Conservation (phyloP, 2,113 vertebrate species). For the Pica pica region DNA sequence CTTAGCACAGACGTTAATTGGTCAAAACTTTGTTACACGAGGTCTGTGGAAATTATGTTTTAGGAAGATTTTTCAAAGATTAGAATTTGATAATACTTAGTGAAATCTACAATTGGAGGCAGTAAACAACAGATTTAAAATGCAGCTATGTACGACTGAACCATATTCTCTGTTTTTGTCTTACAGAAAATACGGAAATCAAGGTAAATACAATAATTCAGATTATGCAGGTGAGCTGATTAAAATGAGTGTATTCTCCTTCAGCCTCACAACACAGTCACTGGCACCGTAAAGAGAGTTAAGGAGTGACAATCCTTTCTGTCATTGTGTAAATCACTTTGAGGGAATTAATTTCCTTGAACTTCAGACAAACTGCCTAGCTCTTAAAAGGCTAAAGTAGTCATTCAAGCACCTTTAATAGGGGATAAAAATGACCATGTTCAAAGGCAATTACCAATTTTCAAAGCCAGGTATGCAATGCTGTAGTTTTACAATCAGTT, state of each 20-base stretch:
- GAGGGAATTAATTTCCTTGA: neutral
- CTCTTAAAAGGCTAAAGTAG: neutral
- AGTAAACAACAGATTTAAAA: neutral
- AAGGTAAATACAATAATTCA: neutral
- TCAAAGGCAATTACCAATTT: neutral
- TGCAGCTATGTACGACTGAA: neutral
- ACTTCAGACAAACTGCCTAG: neutral
- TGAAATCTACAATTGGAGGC: neutral
- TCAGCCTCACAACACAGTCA: neutral
- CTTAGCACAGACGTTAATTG: neutral
- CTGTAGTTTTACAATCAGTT: neutral
- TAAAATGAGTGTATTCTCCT: neutral
- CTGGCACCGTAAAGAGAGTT: neutral
- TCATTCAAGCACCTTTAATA: neutral
- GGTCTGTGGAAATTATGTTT: neutral
- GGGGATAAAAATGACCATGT: neutral
- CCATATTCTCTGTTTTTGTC: neutral
- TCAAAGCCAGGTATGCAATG: neutral
- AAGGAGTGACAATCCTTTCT: neutral
- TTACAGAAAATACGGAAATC: neutral
- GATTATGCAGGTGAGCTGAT: neutral
- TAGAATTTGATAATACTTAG: neutral
- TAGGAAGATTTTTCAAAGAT: neutral
- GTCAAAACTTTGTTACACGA: rapidly evolving
- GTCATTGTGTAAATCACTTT: neutral